phyloP scores from a whole-genome alignment of 2,113 vertebrate genomes.

The Nesoenas mayeri region DNA sequence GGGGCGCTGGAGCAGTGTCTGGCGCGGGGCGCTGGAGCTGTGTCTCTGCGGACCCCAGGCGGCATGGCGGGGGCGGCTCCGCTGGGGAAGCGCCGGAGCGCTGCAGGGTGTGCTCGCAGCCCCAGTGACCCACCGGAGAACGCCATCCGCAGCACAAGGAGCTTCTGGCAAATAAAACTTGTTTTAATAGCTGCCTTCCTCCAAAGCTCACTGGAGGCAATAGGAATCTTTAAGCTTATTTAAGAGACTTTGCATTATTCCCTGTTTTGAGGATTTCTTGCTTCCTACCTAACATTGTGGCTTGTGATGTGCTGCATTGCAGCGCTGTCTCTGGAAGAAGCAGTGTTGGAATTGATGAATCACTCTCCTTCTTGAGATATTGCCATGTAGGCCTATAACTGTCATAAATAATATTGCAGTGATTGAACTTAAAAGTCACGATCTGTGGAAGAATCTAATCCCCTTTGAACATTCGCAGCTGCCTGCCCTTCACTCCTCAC shows the following conservation, averaged over 20 bases:
- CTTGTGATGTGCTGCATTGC: constrained; percentile 54
- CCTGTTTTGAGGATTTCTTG: not conserved
- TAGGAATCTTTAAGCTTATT: not conserved
- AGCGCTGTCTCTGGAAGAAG: constrained; percentile 21
- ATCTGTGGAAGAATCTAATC: constrained; percentile 27
- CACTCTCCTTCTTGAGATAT: constrained; percentile 49
- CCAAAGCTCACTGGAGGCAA: not conserved
- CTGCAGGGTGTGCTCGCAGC: not conserved
- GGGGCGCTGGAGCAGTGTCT: not conserved
- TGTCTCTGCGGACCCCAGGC: not conserved
- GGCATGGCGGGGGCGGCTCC: not conserved
- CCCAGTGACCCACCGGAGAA: not conserved
- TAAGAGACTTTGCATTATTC: not conserved
- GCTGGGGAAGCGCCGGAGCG: not conserved
- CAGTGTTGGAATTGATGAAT: constrained; percentile 48
- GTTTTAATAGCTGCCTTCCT: not conserved
- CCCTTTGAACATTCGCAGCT: not conserved
- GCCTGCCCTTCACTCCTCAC: not conserved
- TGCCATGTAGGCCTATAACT: constrained; percentile 20
- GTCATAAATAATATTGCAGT: constrained; percentile 36
- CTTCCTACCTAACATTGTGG: not conserved
- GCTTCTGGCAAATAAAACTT: not conserved
- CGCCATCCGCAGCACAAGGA: not conserved
- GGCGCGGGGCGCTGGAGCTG: not conserved
- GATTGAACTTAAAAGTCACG: not conserved